phyloP scores from a whole-genome alignment of 2,797 vertebrate genomes.

The Enteromius argenteus region DNA sequence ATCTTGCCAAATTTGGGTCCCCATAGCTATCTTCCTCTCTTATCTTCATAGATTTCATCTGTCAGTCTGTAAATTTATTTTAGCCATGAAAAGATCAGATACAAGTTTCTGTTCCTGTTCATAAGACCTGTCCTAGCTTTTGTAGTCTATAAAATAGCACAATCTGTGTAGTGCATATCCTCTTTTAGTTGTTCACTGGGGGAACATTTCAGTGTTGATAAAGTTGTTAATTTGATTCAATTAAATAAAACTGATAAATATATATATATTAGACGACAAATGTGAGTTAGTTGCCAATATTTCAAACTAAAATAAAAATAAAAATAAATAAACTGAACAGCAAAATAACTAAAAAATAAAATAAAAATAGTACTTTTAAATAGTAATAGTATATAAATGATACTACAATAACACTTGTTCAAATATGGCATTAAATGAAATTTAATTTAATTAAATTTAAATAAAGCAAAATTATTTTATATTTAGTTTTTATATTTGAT shows the following conservation, averaged over 20 bases:
- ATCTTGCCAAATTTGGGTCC: not conserved
- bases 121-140: slow-evolving; percentile 19
- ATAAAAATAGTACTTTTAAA: no score
- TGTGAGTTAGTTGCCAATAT: not conserved
- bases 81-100: not conserved
- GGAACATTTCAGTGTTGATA: no score
- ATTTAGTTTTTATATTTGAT: no score
- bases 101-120: slow-evolving; percentile 9
- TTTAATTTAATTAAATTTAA: no score
- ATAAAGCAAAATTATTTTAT: no score
- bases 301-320: not conserved
- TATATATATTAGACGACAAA: not conserved
- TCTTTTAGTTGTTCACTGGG: slow-evolving; percentile 17
- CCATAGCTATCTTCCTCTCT: not conserved
- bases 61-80: not conserved
- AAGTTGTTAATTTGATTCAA: not conserved
- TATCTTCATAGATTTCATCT: not conserved
- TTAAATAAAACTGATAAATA: not conserved
- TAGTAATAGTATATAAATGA: not conserved
- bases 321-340: not conserved
- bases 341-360: not conserved
- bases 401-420: not conserved
- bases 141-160: slow-evolving; percentile 40
- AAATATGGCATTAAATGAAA: not conserved
- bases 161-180: slow-evolving; percentile 1